Evolutionary conservation across 2,113 vertebrate species (phyloP).

Genomic region (Spea multiplicata): DNA sequence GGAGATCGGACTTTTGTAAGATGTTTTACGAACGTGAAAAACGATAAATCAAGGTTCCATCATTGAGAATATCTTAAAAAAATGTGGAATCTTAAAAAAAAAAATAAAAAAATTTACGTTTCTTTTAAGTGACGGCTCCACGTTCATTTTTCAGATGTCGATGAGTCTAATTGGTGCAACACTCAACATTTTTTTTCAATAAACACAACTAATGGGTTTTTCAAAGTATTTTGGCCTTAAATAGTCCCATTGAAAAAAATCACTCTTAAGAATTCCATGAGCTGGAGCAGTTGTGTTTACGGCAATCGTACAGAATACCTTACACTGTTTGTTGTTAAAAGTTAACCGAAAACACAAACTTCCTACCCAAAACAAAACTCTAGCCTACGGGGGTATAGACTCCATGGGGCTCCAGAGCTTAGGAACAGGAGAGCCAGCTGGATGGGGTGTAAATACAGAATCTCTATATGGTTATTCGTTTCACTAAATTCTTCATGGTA

Average conservation of each 20-base stretch:
- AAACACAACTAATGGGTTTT: too few relatives aligned
- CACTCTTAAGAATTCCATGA: constrained; percentile 21
- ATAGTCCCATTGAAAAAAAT: constrained; percentile 26
- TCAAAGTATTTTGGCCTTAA: constrained; percentile 12
- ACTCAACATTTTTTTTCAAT: background rate
- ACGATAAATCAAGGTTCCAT: too few relatives aligned
- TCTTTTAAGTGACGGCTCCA: too few relatives aligned
- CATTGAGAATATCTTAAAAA: too few relatives aligned
- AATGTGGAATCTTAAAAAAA: too few relatives aligned
- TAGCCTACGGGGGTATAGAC: constrained; percentile 26
- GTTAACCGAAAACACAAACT: constrained; percentile 42
- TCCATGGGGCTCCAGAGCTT: constrained; percentile 5
- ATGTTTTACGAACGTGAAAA: too few relatives aligned
- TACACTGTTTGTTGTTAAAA: constrained; percentile 42
- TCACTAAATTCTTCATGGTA: background rate
- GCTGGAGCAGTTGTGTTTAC: constrained; percentile 19
- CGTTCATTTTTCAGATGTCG: too few relatives aligned
- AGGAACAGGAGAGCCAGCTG: background rate
- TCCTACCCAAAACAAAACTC: constrained; percentile 41
- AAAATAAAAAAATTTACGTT: too few relatives aligned
- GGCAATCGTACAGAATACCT: constrained; percentile 21
- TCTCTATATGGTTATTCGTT: background rate
- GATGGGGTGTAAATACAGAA: background rate
- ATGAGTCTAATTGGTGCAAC: background rate
- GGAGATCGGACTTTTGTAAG: too few relatives aligned